Evolutionary conservation across 2,888 invertebrate genomes (phyloP).

Genomic region (Diarsia brunnea): DNA sequence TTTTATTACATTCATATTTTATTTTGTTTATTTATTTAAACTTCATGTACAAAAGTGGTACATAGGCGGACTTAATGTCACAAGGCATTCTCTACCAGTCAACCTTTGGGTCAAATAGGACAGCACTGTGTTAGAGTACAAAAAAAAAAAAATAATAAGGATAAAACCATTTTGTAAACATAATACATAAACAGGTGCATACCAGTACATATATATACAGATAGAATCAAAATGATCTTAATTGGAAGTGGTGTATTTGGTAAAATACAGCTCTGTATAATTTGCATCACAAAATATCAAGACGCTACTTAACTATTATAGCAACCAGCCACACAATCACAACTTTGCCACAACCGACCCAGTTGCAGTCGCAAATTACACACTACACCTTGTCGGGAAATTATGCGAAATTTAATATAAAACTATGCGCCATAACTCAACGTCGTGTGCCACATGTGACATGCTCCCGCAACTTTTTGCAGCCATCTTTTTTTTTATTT

Average conservation of each 20-base stretch:
- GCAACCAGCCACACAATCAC: slow-evolving; percentile 9
- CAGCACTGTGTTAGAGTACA: too few relatives aligned
- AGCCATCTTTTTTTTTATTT: slow-evolving; percentile 54
- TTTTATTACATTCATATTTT: neutral
- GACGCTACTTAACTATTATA: neutral
- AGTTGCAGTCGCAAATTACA: slow-evolving; percentile 50
- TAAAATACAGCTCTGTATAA: neutral
- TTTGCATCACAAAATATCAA: neutral
- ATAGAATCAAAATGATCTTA: neutral
- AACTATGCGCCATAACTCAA: slow-evolving; percentile 73
- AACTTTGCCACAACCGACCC: neutral
- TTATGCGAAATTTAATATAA: slow-evolving; percentile 73
- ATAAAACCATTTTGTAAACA: too few relatives aligned
- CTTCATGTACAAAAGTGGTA: too few relatives aligned
- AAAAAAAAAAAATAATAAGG: too few relatives aligned
- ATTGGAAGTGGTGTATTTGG: neutral
- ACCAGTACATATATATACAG: too few relatives aligned
- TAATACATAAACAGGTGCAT: too few relatives aligned
- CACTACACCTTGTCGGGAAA: slow-evolving; percentile 51
- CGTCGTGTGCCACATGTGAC: slow-evolving; percentile 68
- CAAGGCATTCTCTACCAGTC: too few relatives aligned
- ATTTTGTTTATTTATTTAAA: too few relatives aligned
- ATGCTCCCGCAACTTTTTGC: slow-evolving; percentile 61
- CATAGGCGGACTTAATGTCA: too few relatives aligned
- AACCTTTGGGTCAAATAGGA: too few relatives aligned